phyloP scores from a whole-genome alignment of 1,140 invertebrate genomes.

The Olivierus martensii region DNA sequence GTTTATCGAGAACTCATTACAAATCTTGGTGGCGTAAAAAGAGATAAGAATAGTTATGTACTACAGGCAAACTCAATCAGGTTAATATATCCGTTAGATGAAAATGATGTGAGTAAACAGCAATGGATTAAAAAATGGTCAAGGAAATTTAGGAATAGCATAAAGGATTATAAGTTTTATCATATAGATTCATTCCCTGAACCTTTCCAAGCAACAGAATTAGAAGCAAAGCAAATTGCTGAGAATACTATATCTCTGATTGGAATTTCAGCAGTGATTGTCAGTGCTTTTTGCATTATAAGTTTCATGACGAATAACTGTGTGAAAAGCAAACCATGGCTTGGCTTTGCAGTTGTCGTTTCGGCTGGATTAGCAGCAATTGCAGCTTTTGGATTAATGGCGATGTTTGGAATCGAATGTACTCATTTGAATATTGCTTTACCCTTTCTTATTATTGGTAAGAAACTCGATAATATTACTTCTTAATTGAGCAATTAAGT shows the following conservation, averaged over 20 bases:
- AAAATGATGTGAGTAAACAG: conserved; percentile 55
- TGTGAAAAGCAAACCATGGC: conserved; percentile 74
- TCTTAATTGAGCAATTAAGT: no score
- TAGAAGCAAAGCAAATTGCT: conserved; percentile 76
- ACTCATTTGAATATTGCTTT: conserved; percentile 90
- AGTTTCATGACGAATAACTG: conserved; percentile 64
- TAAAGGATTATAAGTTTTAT: conserved; percentile 60
- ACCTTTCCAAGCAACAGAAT: conserved; percentile 66
- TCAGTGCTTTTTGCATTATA: conserved; percentile 46
- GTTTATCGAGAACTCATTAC: conserved; percentile 67
- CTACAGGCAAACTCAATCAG: conserved; percentile 62
- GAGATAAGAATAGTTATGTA: conserved; percentile 54
- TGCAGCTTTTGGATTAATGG: conserved; percentile 75
- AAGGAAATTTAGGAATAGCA: conserved; percentile 55
- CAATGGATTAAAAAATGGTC: conserved; percentile 65
- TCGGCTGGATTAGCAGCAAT: conserved; percentile 76
- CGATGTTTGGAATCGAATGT: conserved; percentile 77
- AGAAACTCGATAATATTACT: conserved; percentile 25
- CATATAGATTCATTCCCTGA: conserved; percentile 68
- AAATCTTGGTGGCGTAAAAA: conserved; percentile 62
- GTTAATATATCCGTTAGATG: conserved; percentile 69
- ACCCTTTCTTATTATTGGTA: conserved; percentile 88
- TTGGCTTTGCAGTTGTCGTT: conserved; percentile 79
- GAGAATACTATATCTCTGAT: conserved; percentile 74
- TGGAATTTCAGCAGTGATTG: conserved; percentile 60